A percentile compares a stretch with the other conserved stretches of the same genome.
Conservation (phyloP, 53 echinoderm and acorn worm genomes). For the Stichopus horrens region DNA sequence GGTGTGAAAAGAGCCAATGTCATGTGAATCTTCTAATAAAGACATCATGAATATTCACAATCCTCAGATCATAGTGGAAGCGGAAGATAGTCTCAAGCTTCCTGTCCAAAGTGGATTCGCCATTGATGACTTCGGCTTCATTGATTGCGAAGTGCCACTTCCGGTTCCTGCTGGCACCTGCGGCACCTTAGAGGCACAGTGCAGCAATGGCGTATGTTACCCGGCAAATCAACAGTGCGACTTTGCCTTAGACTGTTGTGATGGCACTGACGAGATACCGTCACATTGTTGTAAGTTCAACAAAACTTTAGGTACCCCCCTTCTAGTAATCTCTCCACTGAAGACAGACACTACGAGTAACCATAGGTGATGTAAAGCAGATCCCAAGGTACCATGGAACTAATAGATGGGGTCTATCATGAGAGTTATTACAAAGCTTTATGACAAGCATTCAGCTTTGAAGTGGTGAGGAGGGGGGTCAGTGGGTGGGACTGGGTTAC, state of each 20-base stretch:
- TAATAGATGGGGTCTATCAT: background rate
- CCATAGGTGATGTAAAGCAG: background rate
- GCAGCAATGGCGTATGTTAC: constrained; percentile 66
- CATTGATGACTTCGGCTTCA: constrained; percentile 79
- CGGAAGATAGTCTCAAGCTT: constrained; percentile 59
- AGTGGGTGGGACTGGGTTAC: background rate
- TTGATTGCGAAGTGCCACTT: constrained; percentile 65
- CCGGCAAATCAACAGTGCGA: constrained; percentile 66
- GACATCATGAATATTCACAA: background rate
- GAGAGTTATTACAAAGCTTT: no score
- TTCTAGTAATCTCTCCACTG: background rate
- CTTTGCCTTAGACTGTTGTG: constrained; percentile 75
- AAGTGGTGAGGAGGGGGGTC: no score
- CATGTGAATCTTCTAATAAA: no score
- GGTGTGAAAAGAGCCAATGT: no score
- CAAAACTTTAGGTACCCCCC: background rate
- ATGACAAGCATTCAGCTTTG: no score
- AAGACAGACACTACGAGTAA: background rate
- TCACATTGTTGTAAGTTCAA: constrained; percentile 50
- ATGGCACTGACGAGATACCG: constrained; percentile 66
- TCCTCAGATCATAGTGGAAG: constrained; percentile 67
- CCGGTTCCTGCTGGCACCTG: constrained; percentile 47
- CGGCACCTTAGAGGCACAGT: constrained; percentile 54
- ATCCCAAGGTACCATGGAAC: background rate
- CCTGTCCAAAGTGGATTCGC: constrained; percentile 77